Percentiles rank a stretch among this genome's conserved stretches.
phyloP scores from a whole-genome alignment of 2,113 vertebrate species.

The Hydrolagus affinis region DNA sequence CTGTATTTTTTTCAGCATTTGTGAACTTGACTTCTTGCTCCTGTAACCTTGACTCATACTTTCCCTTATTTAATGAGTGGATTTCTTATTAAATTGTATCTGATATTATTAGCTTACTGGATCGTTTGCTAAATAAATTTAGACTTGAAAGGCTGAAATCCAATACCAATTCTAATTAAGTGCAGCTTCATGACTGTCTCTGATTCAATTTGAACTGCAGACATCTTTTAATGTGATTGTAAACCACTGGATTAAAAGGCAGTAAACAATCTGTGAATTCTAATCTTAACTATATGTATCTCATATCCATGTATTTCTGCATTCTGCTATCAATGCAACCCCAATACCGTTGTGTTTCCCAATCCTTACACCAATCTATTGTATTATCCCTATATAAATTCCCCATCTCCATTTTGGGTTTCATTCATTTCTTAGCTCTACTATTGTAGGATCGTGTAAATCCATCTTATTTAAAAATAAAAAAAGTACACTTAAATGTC shows the following conservation, averaged over 20 bases:
- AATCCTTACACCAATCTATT: too few relatives aligned
- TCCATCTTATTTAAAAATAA: too few relatives aligned
- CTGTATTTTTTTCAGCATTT: too few relatives aligned
- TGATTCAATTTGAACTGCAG: not conserved
- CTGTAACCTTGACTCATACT: not conserved
- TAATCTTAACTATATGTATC: not conserved
- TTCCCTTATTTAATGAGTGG: not conserved
- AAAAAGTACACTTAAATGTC: too few relatives aligned
- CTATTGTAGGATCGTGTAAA: too few relatives aligned
- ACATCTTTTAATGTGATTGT: not conserved
- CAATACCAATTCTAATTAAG: constrained; percentile 4
- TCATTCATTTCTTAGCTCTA: too few relatives aligned
- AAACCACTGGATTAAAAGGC: not conserved
- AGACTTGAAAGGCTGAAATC: constrained; percentile 3
- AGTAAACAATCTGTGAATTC: not conserved
- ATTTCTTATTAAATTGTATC: constrained; percentile 11
- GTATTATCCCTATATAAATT: too few relatives aligned
- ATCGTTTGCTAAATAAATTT: constrained; percentile 9
- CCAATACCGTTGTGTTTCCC: too few relatives aligned
- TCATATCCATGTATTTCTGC: not conserved
- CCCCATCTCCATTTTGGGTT: too few relatives aligned
- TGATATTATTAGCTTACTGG: constrained; percentile 14
- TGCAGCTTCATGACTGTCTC: not conserved
- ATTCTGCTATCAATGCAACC: not conserved
- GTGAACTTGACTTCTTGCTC: too few relatives aligned